phyloP scores from a whole-genome alignment of 2,888 invertebrate genomes.

The Parthenolecanium corni region DNA sequence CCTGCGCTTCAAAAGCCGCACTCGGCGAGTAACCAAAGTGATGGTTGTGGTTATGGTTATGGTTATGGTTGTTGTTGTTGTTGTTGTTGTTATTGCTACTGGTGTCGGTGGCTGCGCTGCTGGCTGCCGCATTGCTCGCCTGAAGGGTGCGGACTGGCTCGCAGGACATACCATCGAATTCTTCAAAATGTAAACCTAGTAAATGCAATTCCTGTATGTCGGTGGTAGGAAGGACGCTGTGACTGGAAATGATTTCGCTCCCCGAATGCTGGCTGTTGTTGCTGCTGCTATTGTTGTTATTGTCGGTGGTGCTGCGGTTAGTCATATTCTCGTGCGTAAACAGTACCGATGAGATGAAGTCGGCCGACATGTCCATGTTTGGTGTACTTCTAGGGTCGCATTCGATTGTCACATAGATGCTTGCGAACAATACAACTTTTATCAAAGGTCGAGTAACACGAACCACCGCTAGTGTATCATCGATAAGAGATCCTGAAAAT shows the following conservation, averaged over 20 bases:
- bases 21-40: constrained; percentile 19
- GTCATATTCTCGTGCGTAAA: constrained; percentile 14
- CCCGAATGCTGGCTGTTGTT: background rate
- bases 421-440: no score
- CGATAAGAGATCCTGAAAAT: no score
- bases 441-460: no score
- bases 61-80: background rate
- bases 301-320: background rate
- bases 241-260: background rate
- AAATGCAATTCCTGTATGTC: constrained; percentile 27
- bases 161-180: constrained; percentile 12
- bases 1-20: constrained; percentile 6
- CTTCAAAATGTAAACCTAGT: constrained; percentile 22
- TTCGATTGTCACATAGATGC: no score
- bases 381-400: no score
- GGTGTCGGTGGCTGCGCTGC: background rate
- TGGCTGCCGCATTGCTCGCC: constrained; percentile 1
- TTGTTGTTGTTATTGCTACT: constrained; percentile 3
- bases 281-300: background rate
- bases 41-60: background rate
- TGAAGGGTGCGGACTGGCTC: constrained; percentile 12
- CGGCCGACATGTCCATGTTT: constrained; percentile 23
- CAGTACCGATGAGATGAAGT: constrained; percentile 24
- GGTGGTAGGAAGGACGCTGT: constrained; percentile 1
- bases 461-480: no score